Base-by-base conservation (phyloP, 1,140 invertebrate genomes). In the Drosophila oshimai region DNA sequence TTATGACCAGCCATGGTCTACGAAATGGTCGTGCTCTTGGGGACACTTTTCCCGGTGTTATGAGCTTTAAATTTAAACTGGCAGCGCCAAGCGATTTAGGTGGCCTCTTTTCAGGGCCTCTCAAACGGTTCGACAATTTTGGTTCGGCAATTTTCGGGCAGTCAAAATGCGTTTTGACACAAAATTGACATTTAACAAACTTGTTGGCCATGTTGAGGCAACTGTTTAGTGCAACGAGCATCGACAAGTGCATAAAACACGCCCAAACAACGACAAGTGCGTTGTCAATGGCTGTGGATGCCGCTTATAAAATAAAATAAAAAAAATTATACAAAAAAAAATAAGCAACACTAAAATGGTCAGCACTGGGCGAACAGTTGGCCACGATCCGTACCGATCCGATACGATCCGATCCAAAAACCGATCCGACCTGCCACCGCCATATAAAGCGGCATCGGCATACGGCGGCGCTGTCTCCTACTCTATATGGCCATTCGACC, bases 181-280 rank as follows among this genome's bases (percentile, higher is more conserved):
- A 86, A 86, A 86, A 86, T 55, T 86, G 81, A 86, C 80, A 86
- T 86, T 86, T 87, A 80, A 86, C 80, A 75, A 86, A 86, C 71
- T 76, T 70, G 65, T 68, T 67, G 50, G 75, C 75, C 75, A 74
- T 78, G 75, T 79, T 69, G 33, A 57, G 74, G 44, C 75, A 61
- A 46, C 68, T 68, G 55, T 47, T 61, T 49, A 65, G 33, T 34
- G 39, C 60, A 65, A 65, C 26, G 44, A 65, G 58, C 42, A 12
- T 36, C 53, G 64, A 62, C 53, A 75, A 74, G 72, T 75, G 72
- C 72, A 75, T 75, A 78, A 84, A 86, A 84, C 81, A 86, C 80
- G 81, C 80, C 81, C 80, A 75, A 47, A 41, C 54, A 39, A 29
- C 70, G 72, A 74, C 69, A 72, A 73, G 53, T 58, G 44, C 68